phyloP scores from a whole-genome alignment of 2,113 vertebrate species.

The Oncorhynchus nerka region DNA sequence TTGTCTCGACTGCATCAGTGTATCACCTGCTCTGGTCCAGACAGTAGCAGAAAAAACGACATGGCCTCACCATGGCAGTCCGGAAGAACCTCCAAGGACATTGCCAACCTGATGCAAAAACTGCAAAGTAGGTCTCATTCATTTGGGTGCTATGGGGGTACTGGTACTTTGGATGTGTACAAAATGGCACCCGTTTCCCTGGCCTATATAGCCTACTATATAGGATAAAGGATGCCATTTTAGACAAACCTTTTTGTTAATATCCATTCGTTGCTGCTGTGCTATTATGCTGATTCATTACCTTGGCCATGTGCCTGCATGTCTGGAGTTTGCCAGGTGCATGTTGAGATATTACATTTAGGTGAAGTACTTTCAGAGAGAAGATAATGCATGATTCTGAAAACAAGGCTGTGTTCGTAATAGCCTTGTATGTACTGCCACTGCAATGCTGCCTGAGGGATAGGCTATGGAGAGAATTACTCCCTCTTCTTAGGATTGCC shows the following conservation, averaged over 20 bases:
- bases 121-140: slow-evolving; percentile 85
- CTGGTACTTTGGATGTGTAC: slow-evolving; percentile 1
- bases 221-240: no score
- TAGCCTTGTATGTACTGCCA: neutral
- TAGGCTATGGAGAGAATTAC: neutral
- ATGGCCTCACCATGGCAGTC: slow-evolving; percentile 81
- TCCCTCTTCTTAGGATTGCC: neutral
- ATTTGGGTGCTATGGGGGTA: neutral
- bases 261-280: slow-evolving; percentile 44
- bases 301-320: slow-evolving; percentile 42
- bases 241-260: slow-evolving; percentile 8
- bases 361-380: no score
- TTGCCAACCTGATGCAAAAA: slow-evolving; percentile 92
- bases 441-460: neutral
- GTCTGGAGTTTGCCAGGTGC: slow-evolving; percentile 45
- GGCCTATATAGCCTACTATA: no score
- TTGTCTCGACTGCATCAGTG: slow-evolving; percentile 22
- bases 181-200: no score
- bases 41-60: slow-evolving; percentile 32
- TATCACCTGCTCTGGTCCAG: slow-evolving; percentile 35
- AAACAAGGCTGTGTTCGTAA: neutral
- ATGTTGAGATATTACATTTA: no score
- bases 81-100: slow-evolving; percentile 79
- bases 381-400: neutral
- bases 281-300: slow-evolving; percentile 68